Evolutionary conservation across 2,888 invertebrate species (phyloP), one percentile per base, ranked within the genome.

Genomic region (Luffia ferchaultella): DNA sequence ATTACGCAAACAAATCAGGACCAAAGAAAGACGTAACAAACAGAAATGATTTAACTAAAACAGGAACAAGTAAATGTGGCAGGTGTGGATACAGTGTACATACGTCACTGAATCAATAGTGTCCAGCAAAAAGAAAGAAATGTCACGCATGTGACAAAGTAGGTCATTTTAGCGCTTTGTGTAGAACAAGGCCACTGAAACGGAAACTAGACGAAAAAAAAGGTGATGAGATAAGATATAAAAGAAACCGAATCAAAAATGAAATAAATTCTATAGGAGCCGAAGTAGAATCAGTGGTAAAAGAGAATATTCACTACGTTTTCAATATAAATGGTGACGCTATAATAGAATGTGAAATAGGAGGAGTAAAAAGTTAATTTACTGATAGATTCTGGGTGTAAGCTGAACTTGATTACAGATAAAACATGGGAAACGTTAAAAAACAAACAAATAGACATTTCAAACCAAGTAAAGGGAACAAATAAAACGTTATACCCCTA

Each of bases 361-460:
- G 58, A 18, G 54, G 54, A 30, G 57, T 60, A 18, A 58, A n/a
- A 60, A 43, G 42, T 59, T 12, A 18, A 57, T 1, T 54, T 60
- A 56, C 18, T 60, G 2, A 55, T 58, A 15, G 58, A 58, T 20
- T 60, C 60, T 7, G 57, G 58, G 1, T 56, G 57, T 20, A 57
- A 53, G 42, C 12, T 20, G 1, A 58, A 60, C 48, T 43, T 60
- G 20, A 53, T 60, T 1, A 48, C 57, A 15, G 46, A 51, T 9
- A 3, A 52, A 20, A 42, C 52, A 20, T 52, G 49, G 48, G 18
- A 49, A 16, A 12, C 16, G 5, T 16, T 52, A 2, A 48, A 52
- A 40, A 19, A 20, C 2, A 20, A 43, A 1, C n/a, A 42, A 7
- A n/a, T 46, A 18, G 5, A 40, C 17, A 18, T 44, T 2, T 16